phyloP scores from a whole-genome alignment of 1,140 invertebrate genomes.

The Mylabris phalerata region DNA sequence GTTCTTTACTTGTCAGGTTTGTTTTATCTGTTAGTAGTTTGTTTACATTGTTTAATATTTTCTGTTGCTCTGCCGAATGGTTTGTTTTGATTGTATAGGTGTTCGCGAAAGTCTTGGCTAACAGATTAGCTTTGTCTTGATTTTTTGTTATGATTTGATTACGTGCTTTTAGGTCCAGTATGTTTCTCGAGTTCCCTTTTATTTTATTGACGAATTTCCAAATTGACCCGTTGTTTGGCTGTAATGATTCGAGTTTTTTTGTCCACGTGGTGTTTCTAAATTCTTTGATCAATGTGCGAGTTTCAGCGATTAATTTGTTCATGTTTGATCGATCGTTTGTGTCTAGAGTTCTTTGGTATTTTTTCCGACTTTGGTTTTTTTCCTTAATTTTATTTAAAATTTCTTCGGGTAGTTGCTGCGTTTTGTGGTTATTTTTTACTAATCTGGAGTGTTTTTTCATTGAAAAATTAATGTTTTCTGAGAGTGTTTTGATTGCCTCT shows the following conservation, averaged over 20 bases:
- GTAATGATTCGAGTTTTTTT: neutral
- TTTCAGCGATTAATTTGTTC: neutral
- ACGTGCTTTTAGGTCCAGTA: neutral
- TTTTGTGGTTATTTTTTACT: neutral
- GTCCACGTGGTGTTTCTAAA: neutral
- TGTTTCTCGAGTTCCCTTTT: neutral
- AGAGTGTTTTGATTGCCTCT: neutral
- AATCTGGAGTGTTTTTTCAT: neutral
- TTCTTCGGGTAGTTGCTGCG: neutral
- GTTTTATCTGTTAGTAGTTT: neutral
- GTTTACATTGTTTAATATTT: neutral
- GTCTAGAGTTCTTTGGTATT: slow-evolving; percentile 1
- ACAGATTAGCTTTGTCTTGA: neutral
- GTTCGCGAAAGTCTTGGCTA: neutral
- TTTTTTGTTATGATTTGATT: neutral
- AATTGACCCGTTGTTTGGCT: neutral
- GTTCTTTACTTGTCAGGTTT: neutral
- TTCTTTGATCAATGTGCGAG: neutral
- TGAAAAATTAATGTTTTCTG: neutral
- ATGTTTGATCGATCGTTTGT: neutral
- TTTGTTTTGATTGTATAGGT: neutral
- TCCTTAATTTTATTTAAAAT: slow-evolving; percentile 3
- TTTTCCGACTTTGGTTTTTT: slow-evolving; percentile 2
- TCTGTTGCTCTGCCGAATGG: neutral
- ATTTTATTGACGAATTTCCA: neutral